phyloP scores from a whole-genome alignment of 2,113 vertebrate species.

The Eubucco bourcierii region DNA sequence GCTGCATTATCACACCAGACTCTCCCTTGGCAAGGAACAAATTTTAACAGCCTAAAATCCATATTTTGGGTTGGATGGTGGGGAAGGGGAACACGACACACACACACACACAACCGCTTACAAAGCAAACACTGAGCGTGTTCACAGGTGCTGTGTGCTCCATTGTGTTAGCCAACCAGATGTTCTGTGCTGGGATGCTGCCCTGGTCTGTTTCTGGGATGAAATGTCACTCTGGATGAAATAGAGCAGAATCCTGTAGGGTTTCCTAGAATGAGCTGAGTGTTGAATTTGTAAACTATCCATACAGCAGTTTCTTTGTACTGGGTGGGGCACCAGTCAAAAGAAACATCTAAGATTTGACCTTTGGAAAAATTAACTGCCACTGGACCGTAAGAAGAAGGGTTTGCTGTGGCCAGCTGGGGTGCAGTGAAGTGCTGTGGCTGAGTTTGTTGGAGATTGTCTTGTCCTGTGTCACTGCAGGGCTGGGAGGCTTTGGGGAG shows the following conservation, averaged over 20 bases:
- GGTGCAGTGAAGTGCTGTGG: neutral
- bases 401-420: neutral
- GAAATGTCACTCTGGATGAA: conserved; percentile 64
- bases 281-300: conserved; percentile 65
- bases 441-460: neutral
- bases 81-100: too few species aligned
- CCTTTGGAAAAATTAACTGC: conserved; percentile 65
- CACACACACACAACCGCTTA: conserved; percentile 56
- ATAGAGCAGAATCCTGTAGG: conserved; percentile 3
- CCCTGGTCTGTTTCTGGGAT: conserved; percentile 48
- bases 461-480: neutral
- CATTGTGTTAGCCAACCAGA: conserved; percentile 77
- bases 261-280: conserved; percentile 53
- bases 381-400: neutral
- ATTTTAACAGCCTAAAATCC: conserved; percentile 66
- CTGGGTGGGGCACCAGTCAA: conserved; percentile 49
- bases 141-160: conserved; percentile 73
- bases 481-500: neutral
- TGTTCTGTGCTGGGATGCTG: conserved; percentile 66
- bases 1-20: conserved; percentile 70
- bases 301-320: conserved; percentile 50
- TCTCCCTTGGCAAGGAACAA: conserved; percentile 60
- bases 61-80: conserved; percentile 57
- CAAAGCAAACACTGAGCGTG: conserved; percentile 68
- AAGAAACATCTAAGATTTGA: conserved; percentile 68